phyloP scores from a whole-genome alignment of 2,888 invertebrate genomes.

The Leptinotarsa juncta region DNA sequence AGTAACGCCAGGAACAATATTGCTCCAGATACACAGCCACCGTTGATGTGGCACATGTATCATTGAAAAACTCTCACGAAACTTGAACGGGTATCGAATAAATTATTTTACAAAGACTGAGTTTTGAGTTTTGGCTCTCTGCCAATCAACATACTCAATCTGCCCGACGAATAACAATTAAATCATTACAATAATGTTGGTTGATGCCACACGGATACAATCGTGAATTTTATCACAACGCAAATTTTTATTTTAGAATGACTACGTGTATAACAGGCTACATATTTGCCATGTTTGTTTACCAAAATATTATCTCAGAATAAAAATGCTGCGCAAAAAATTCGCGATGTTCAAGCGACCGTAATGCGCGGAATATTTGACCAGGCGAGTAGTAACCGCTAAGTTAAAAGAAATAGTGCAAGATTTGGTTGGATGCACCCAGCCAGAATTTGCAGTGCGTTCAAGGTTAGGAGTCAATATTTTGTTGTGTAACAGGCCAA shows the following conservation, averaged over 20 bases:
- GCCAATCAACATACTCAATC: background rate
- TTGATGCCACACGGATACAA: background rate
- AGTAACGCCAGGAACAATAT: too few relatives aligned
- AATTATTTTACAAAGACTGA: background rate
- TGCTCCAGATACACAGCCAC: too few relatives aligned
- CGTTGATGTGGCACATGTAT: too few relatives aligned
- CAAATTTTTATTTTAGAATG: constrained; percentile 11
- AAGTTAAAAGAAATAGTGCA: background rate
- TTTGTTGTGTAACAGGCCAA: constrained; percentile 55
- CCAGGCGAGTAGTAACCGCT: background rate
- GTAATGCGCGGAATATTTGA: constrained; percentile 1
- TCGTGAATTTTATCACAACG: background rate
- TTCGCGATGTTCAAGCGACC: constrained; percentile 16
- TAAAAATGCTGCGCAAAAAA: constrained; percentile 34
- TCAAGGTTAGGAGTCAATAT: constrained; percentile 54
- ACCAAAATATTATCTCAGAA: constrained; percentile 21
- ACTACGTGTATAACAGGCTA: background rate
- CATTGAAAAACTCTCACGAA: background rate
- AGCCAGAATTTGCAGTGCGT: constrained; percentile 34
- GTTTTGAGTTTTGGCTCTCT: background rate
- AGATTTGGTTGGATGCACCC: background rate
- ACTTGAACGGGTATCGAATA: background rate
- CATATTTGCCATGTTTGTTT: constrained; percentile 11
- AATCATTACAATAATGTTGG: background rate
- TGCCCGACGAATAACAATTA: background rate